A percentile compares a stretch with the other conserved stretches of the same genome.
Evolutionary conservation across 2,797 vertebrate species (phyloP).

Genomic region (Spondyliosoma cantharus): DNA sequence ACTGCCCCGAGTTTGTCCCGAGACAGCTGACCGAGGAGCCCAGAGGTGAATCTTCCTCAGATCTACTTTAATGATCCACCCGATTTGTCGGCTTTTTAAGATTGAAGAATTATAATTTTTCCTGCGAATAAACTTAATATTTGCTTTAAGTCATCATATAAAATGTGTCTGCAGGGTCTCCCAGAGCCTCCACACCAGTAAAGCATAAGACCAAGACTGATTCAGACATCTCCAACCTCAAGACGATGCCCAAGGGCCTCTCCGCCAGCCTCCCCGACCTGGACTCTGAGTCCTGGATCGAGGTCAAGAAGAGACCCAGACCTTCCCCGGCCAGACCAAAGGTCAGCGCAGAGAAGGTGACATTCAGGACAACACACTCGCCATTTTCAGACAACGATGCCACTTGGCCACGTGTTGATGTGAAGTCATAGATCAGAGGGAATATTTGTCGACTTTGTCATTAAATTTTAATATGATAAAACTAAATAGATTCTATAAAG

Average conservation of each 20-base stretch:
- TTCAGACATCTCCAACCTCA: slow-evolving; percentile 91
- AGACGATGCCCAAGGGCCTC: slow-evolving; percentile 96
- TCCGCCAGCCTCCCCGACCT: slow-evolving; percentile 96
- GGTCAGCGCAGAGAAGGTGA: slow-evolving; percentile 79
- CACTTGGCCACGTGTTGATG: not conserved
- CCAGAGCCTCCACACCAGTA: slow-evolving; percentile 83
- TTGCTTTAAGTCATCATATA: too few species aligned
- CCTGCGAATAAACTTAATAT: too few species aligned
- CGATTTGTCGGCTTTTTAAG: not conserved
- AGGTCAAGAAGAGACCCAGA: slow-evolving; percentile 96
- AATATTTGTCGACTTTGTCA: too few species aligned
- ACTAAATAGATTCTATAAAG: not conserved
- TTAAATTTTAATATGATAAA: not conserved
- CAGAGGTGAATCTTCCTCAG: slow-evolving; percentile 45
- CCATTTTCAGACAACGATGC: not conserved
- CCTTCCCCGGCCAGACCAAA: slow-evolving; percentile 93
- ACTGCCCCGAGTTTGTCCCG: slow-evolving; percentile 97
- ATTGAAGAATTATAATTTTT: too few species aligned
- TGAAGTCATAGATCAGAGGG: not conserved
- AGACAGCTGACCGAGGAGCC: slow-evolving; percentile 88
- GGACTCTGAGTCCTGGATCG: slow-evolving; percentile 98
- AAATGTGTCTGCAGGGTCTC: slow-evolving; percentile 82
- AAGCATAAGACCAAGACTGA: slow-evolving; percentile 84
- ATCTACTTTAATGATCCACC: not conserved
- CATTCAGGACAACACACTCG: not conserved